Evolutionary conservation across 2,113 vertebrate genomes (phyloP).

Genomic region (Macrotis lagotis): DNA sequence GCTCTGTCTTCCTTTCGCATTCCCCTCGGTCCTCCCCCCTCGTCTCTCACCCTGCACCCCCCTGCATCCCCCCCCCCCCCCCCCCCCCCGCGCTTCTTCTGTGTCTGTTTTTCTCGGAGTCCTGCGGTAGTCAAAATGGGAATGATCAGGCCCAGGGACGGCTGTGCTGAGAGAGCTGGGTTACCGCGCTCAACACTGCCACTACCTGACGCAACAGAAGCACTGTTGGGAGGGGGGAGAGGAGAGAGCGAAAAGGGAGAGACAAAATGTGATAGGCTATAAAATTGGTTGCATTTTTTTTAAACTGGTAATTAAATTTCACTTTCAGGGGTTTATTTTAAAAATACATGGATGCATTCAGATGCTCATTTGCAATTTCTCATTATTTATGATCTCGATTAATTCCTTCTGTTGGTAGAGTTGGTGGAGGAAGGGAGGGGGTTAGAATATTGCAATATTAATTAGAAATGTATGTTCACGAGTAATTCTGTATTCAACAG

Average conservation of each 20-base stretch:
- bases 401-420: constrained; percentile 31
- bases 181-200: constrained; percentile 86
- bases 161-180: constrained; percentile 71
- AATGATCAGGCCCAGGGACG: constrained; percentile 76
- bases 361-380: constrained; percentile 46
- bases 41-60: constrained; percentile 31
- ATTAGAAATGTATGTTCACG: background rate
- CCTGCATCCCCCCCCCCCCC: constrained; percentile 56
- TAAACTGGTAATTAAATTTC: constrained; percentile 76
- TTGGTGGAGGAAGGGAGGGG: background rate
- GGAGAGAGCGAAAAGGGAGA: constrained; percentile 3
- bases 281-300: constrained; percentile 45
- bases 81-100: constrained; percentile 59
- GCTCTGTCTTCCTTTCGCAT: background rate
- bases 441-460: background rate
- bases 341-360: constrained; percentile 49
- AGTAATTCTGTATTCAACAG: background rate
- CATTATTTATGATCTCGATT: constrained; percentile 22
- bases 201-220: constrained; percentile 84
- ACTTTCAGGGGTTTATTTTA: constrained; percentile 52
- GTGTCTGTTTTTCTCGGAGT: constrained; percentile 58
- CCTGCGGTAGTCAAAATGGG: constrained; percentile 65
- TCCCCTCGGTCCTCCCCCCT: background rate
- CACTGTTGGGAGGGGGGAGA: constrained; percentile 73
- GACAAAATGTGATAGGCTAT: constrained; percentile 62